Conservation (phyloP, 2,797 vertebrate genomes). For the Rhodeus uyekii region DNA sequence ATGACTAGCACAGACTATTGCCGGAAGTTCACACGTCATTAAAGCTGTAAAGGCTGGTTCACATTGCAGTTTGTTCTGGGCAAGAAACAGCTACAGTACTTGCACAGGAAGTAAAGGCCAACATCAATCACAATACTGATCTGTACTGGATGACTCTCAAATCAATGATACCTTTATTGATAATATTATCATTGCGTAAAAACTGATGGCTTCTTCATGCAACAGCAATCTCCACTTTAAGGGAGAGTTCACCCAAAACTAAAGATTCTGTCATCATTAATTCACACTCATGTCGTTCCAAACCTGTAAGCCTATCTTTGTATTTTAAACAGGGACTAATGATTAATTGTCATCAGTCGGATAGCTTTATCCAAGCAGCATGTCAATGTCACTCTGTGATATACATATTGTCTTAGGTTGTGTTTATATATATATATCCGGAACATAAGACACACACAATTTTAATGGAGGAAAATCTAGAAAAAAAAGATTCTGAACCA, state of each 20-base stretch:
- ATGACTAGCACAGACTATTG: not conserved
- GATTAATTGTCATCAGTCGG: no score
- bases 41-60: not conserved
- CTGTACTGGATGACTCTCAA: not conserved
- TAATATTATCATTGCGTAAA: not conserved
- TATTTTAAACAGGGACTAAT: no score
- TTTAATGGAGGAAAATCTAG: no score
- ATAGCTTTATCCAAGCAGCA: no score
- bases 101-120: not conserved
- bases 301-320: not conserved
- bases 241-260: not conserved
- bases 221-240: not conserved
- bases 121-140: not conserved
- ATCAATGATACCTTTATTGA: not conserved
- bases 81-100: not conserved
- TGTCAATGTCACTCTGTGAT: no score
- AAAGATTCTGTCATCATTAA: not conserved
- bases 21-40: slow-evolving; percentile 32
- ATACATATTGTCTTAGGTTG: no score
- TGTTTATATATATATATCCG: no score
- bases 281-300: not conserved
- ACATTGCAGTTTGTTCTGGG: not conserved
- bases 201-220: not conserved
- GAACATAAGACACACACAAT: no score
- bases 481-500: no score